Evolutionary conservation across 2,113 vertebrate genomes (phyloP).

Genomic region (Lota lota): DNA sequence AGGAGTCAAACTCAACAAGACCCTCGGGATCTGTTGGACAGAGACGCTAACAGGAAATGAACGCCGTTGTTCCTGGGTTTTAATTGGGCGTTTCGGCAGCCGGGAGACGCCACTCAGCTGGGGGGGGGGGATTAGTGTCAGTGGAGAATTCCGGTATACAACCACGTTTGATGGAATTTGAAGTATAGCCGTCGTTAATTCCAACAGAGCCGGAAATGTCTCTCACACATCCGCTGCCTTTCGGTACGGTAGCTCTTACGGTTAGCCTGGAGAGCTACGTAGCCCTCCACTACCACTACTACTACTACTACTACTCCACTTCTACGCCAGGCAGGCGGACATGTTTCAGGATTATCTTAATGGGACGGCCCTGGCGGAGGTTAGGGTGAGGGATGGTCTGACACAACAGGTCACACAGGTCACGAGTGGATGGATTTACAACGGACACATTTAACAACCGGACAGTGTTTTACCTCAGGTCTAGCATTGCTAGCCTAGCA

Average conservation of each 20-base stretch:
- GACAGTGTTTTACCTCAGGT: too few relatives aligned
- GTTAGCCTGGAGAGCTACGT: not conserved
- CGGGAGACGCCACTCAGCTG: conserved; percentile 1
- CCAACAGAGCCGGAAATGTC: conserved; percentile 12
- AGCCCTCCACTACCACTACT: too few relatives aligned
- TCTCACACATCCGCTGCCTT: not conserved
- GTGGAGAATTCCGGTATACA: not conserved
- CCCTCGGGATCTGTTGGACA: too few relatives aligned
- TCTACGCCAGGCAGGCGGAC: conserved; percentile 9
- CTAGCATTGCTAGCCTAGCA: too few relatives aligned
- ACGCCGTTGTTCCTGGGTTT: conserved; percentile 5
- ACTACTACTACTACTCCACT: too few relatives aligned
- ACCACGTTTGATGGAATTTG: not conserved
- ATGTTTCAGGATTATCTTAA: conserved; percentile 25
- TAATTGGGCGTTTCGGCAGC: conserved; percentile 43
- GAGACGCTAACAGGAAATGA: not conserved
- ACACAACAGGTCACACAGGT: not conserved
- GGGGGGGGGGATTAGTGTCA: conserved; percentile 46
- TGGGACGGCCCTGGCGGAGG: not conserved
- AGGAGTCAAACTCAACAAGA: too few relatives aligned
- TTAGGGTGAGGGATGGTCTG: not conserved
- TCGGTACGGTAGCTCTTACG: not conserved
- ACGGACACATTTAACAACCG: not conserved
- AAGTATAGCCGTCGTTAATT: not conserved
- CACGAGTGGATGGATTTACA: not conserved